phyloP scores from a whole-genome alignment of 2,888 invertebrate species.

The Odontocerum albicorne region DNA sequence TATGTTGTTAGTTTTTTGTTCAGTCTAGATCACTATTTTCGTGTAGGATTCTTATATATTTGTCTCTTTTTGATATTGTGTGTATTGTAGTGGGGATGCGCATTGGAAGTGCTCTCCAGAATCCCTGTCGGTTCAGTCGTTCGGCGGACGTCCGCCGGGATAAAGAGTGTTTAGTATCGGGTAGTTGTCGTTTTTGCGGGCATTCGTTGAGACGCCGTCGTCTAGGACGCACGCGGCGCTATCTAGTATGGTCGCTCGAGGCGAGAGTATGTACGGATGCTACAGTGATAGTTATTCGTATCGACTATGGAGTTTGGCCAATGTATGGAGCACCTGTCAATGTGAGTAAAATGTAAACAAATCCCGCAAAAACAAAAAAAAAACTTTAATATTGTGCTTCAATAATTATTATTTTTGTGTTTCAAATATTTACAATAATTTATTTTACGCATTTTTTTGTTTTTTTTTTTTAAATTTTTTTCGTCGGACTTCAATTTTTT shows the following conservation, averaged over 20 bases:
- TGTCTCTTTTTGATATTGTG: slow-evolving; percentile 14
- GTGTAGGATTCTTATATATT: slow-evolving; percentile 1
- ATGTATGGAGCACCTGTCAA: slow-evolving; percentile 75
- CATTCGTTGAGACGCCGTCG: slow-evolving; percentile 45
- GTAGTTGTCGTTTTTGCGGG: slow-evolving; percentile 17
- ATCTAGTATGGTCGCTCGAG: slow-evolving; percentile 82
- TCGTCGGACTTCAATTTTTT: too few relatives aligned
- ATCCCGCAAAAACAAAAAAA: slow-evolving; percentile 4
- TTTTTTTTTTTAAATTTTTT: background rate
- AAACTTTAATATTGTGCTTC: slow-evolving; percentile 1
- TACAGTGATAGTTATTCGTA: slow-evolving; percentile 75
- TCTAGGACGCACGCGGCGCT: slow-evolving; percentile 27
- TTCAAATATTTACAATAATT: background rate
- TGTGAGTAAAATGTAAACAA: slow-evolving; percentile 59
- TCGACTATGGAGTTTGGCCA: slow-evolving; percentile 76
- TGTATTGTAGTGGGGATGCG: slow-evolving; percentile 23
- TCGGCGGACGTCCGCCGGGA: slow-evolving; percentile 27
- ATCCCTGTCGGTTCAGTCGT: slow-evolving; percentile 22
- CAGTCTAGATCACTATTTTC: background rate
- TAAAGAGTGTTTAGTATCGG: slow-evolving; percentile 10
- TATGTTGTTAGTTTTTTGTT: background rate
- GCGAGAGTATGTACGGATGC: slow-evolving; percentile 75
- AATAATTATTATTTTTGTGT: background rate
- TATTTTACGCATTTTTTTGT: background rate
- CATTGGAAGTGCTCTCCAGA: slow-evolving; percentile 22